Conservation (phyloP, 2,113 vertebrate species). For the Psilopsiagon aymara region DNA sequence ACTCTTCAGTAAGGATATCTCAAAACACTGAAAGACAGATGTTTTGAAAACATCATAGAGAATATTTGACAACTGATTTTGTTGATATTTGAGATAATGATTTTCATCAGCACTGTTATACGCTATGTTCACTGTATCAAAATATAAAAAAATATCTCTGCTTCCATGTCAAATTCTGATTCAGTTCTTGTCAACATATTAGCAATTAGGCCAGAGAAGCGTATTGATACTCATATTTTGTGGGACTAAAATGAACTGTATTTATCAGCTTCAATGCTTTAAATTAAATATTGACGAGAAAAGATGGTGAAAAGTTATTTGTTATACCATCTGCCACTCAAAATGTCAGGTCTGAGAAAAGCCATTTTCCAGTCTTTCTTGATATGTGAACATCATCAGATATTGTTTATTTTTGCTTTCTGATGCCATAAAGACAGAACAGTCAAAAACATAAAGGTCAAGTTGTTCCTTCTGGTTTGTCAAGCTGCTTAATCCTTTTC, state of each 20-base stretch:
- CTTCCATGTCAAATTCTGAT: neutral
- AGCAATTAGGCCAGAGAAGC: constrained; percentile 5
- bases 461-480: neutral
- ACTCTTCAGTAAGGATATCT: neutral
- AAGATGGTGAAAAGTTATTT: constrained; percentile 3
- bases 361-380: neutral
- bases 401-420: neutral
- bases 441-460: constrained; percentile 28
- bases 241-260: neutral
- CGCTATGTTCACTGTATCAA: neutral
- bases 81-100: neutral
- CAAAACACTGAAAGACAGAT: neutral
- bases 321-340: constrained; percentile 36
- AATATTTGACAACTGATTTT: neutral
- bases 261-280: constrained; percentile 11
- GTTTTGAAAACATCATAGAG: neutral
- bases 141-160: neutral
- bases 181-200: constrained; percentile 34
- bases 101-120: neutral
- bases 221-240: neutral
- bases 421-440: neutral
- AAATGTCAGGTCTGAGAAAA: constrained; percentile 10
- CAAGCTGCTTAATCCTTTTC: neutral
- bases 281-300: constrained; percentile 43
- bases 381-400: neutral